Evolutionary conservation across 2,888 invertebrate species (phyloP).

Genomic region (Melieria picta): DNA sequence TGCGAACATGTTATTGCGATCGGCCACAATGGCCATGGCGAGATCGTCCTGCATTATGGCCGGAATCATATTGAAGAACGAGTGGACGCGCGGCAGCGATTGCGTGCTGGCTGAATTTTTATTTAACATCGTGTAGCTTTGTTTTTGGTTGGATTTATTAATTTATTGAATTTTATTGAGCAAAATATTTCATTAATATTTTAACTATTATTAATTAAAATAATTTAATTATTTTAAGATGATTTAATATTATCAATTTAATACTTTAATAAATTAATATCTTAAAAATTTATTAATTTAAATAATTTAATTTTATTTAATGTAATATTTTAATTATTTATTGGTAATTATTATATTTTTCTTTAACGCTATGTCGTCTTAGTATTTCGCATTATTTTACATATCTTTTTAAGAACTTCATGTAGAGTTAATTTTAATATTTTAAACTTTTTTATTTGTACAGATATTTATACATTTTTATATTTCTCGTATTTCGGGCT

Average conservation of each 20-base stretch:
- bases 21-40: constrained; percentile 60
- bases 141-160: neutral
- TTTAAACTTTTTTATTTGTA: neutral
- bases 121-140: constrained; percentile 52
- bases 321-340: neutral
- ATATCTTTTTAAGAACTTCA: no score
- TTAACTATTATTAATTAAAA: constrained; percentile 22
- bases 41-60: constrained; percentile 62
- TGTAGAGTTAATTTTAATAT: neutral
- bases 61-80: constrained; percentile 63
- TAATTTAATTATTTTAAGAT: neutral
- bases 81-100: constrained; percentile 60
- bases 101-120: constrained; percentile 57
- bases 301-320: neutral
- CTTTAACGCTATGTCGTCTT: neutral
- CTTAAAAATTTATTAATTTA: neutral
- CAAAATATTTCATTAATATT: no score
- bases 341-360: neutral
- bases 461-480: no score
- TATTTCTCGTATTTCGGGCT: no score
- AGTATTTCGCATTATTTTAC: neutral
- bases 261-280: no score
- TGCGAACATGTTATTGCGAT: constrained; percentile 63
- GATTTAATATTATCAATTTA: neutral
- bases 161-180: constrained; percentile 10